Evolutionary conservation across 2,797 vertebrate genomes (phyloP).

Genomic region (Lophotriccus pileatus): DNA sequence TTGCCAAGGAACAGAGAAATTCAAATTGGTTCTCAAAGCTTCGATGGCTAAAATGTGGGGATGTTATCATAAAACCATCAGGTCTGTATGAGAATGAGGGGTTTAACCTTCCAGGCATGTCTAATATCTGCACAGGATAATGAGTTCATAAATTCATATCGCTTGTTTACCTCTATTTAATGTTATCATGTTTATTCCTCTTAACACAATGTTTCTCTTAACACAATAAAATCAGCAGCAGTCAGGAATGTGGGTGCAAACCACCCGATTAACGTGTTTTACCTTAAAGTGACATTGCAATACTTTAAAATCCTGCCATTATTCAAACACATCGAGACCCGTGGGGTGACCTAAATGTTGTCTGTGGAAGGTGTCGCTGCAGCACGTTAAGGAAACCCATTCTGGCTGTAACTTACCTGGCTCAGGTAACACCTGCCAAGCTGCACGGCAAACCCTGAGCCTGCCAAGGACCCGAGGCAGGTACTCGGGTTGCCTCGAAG

Average conservation of each 20-base stretch:
- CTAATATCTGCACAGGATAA: neutral
- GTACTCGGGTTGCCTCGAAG: neutral
- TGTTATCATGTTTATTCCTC: neutral
- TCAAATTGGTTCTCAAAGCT: slow-evolving; percentile 3
- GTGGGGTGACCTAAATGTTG: neutral
- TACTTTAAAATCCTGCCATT: neutral
- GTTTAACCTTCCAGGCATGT: neutral
- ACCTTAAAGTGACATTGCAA: neutral
- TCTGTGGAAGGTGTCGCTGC: neutral
- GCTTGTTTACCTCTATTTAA: neutral
- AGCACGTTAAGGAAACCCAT: neutral
- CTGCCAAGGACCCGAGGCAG: neutral
- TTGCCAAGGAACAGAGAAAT: neutral
- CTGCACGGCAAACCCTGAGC: neutral
- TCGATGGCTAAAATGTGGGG: neutral
- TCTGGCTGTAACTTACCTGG: neutral
- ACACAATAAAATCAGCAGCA: neutral
- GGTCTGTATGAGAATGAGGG: neutral
- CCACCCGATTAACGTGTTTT: neutral
- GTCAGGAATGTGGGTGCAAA: neutral
- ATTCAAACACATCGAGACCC: neutral
- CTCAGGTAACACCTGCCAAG: neutral
- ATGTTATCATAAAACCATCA: neutral
- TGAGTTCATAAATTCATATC: neutral
- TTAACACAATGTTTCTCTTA: neutral